These are phyloP conservation scores for Struthio camelus DNA, from an alignment of 2,113 vertebrate species.

Conservation along the genomic window DNA sequence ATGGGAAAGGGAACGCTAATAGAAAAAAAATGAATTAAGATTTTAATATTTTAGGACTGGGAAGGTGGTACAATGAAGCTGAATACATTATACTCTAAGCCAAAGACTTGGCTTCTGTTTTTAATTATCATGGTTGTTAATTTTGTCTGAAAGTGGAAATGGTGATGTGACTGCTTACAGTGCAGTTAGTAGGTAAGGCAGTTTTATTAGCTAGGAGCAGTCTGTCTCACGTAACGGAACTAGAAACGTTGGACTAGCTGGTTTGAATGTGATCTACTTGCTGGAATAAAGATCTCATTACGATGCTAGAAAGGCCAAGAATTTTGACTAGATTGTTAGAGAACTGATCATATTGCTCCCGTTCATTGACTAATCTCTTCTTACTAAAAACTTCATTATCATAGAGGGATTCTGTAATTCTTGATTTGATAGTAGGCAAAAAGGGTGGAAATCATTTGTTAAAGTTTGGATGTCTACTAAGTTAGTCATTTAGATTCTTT, in stretches of 20 bases:
- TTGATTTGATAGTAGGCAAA: neutral
- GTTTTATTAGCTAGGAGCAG: neutral
- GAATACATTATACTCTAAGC: neutral
- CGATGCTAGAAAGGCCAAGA: neutral
- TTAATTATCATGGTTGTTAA: neutral
- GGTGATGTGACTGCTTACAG: neutral
- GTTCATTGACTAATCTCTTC: neutral
- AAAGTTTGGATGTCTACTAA: neutral
- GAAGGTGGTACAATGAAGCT: neutral
- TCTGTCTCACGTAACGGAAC: neutral
- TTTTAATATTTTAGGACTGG: neutral
- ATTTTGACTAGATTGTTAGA: neutral
- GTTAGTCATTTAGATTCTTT: neutral
- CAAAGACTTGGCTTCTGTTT: neutral
- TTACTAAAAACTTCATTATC: neutral
- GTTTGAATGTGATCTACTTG: neutral
- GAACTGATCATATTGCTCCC: neutral
- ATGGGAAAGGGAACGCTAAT: neutral
- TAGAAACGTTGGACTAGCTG: neutral
- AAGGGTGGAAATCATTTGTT: neutral
- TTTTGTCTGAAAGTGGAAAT: conserved; percentile 1
- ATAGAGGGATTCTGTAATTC: neutral
- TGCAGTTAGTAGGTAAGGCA: neutral
- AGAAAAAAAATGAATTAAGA: neutral
- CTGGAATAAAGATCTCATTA: neutral